Percentiles rank a stretch among this genome's conserved stretches.
phyloP scores from a whole-genome alignment of 2,888 invertebrate species.

The Ethmia dodecea region DNA sequence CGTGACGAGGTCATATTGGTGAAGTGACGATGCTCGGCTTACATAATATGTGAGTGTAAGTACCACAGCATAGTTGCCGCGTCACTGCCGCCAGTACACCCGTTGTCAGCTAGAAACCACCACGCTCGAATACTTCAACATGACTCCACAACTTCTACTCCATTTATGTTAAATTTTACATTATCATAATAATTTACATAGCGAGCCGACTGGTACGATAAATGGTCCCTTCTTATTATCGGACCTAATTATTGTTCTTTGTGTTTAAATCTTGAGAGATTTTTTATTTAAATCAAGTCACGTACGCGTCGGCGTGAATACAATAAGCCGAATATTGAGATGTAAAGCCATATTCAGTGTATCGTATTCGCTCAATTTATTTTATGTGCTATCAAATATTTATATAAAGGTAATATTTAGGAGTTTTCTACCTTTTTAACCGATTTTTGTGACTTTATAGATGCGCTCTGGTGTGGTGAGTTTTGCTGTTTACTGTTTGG shows the following conservation, averaged over 20 bases:
- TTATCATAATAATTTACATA: conserved; percentile 74
- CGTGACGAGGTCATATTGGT: no score
- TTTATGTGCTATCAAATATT: no score
- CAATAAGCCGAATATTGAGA: conserved; percentile 42
- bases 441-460: no score
- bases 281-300: conserved; percentile 58
- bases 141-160: conserved; percentile 67
- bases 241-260: conserved; percentile 72
- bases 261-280: conserved; percentile 59
- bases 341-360: no score
- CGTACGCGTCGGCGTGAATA: conserved; percentile 44
- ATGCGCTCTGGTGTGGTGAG: no score
- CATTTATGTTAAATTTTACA: conserved; percentile 65
- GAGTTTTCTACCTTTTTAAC: no score
- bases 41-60: neutral
- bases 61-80: conserved; percentile 31
- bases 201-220: conserved; percentile 50
- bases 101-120: conserved; percentile 44
- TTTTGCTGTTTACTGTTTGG: no score
- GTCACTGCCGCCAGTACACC: conserved; percentile 50
- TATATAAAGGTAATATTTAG: no score
- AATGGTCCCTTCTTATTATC: conserved; percentile 56
- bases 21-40: no score
- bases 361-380: neutral
- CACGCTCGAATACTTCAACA: conserved; percentile 45